A percentile compares a stretch with the other conserved stretches of the same genome.
Evolutionary conservation across 2,888 invertebrate species (phyloP).

Genomic region (Xylocampa areola): DNA sequence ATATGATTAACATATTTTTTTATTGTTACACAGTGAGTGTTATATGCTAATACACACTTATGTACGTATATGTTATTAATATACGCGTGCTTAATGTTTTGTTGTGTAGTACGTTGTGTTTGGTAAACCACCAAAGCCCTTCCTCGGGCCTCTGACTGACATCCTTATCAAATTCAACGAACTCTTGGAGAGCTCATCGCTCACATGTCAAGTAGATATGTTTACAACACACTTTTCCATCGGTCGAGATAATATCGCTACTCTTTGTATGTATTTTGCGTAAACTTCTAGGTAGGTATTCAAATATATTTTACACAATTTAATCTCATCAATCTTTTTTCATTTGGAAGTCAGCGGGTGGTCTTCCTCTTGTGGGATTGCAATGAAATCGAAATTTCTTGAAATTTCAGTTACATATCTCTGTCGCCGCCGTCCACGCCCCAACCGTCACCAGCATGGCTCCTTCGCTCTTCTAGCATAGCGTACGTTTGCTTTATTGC

Average conservation of each 20-base stretch:
- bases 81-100: constrained; percentile 22
- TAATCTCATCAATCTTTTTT: constrained; percentile 34
- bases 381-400: constrained; percentile 67
- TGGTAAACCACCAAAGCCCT: constrained; percentile 39
- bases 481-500: constrained; percentile 69
- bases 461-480: constrained; percentile 70
- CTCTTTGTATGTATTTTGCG: constrained; percentile 48
- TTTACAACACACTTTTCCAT: constrained; percentile 66
- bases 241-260: constrained; percentile 58
- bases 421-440: constrained; percentile 70
- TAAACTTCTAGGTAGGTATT: constrained; percentile 45
- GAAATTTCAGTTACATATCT: constrained; percentile 72
- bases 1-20: constrained; percentile 54
- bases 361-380: constrained; percentile 42
- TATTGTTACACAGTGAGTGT: constrained; percentile 47
- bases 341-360: constrained; percentile 60
- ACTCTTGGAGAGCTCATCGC: constrained; percentile 62
- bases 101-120: constrained; percentile 33
- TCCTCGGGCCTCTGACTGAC: constrained; percentile 57
- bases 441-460: constrained; percentile 70
- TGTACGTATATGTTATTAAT: constrained; percentile 28
- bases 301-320: constrained; percentile 35
- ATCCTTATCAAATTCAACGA: constrained; percentile 65
- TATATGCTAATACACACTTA: constrained; percentile 33
- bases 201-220: constrained; percentile 65